Evolutionary conservation across 2,113 vertebrate species (phyloP).

Genomic region (Pelobates fuscus): DNA sequence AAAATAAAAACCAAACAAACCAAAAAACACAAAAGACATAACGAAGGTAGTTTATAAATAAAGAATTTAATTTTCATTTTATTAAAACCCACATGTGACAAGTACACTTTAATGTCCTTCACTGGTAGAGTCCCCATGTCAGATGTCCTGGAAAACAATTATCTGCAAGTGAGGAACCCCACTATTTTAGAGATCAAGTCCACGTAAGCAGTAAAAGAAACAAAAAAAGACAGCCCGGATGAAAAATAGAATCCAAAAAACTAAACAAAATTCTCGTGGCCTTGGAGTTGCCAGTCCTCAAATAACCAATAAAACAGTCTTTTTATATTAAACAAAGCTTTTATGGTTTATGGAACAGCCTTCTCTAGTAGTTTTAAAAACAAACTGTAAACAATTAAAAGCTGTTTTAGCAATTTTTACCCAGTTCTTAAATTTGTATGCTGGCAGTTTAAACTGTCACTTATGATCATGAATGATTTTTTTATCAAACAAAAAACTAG

Average conservation of each 20-base stretch:
- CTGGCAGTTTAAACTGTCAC: neutral
- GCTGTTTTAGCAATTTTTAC: too few relatives aligned
- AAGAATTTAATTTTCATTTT: too few relatives aligned
- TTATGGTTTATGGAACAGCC: neutral
- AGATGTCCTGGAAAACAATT: neutral
- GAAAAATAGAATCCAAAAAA: neutral
- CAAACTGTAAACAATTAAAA: too few relatives aligned
- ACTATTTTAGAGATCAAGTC: neutral
- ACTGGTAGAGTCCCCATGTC: neutral
- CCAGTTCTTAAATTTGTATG: too few relatives aligned
- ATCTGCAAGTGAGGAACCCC: constrained; percentile 3
- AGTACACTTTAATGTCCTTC: too few relatives aligned
- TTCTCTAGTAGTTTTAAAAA: neutral
- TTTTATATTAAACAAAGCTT: constrained; percentile 45
- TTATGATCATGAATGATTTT: neutral
- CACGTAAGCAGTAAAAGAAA: neutral
- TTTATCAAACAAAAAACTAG: neutral
- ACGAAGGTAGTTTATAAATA: too few relatives aligned
- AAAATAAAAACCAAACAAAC: too few relatives aligned
- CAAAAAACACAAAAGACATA: too few relatives aligned
- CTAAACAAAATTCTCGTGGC: neutral
- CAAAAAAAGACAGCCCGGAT: neutral
- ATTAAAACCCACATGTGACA: too few relatives aligned
- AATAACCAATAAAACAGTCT: constrained; percentile 12
- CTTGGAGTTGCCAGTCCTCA: neutral